Evolutionary conservation across 1,140 invertebrate genomes (phyloP), one percentile per base, ranked within the genome.

Genomic region (Drosophila equinoxialis): DNA sequence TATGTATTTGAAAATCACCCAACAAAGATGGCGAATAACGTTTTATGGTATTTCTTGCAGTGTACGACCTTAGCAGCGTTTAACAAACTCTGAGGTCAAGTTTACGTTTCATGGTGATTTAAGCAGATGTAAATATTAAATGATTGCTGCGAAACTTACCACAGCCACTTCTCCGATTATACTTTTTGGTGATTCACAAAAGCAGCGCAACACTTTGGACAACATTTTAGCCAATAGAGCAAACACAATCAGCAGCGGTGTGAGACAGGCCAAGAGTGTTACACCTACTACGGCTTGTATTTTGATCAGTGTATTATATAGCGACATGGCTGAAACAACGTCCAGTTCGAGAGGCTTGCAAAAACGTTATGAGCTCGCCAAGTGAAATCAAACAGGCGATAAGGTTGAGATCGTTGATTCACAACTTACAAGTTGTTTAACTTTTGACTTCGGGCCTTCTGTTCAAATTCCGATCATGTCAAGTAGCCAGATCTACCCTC

Each of bases 81-180:
- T 20, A 48, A 2, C 45, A 48, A 48, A 7, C 45, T 48, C 45
- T 23, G 17, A 14, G 59, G 59, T 61, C 17, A 61, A 23, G 17
- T 42, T 61, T 23, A 35, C 37, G 1, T 8, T 13, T 51, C 17
- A 11, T 14, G 6, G 17, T 11, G 45, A 23, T 51, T 51, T 23
- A 1, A 33, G 11, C 8, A 8, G 14, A 30, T 30, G 30, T 30
- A 6, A 30, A 30, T 30, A 30, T 30, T 30, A 30, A 30, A 6
- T 30, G 3, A 14, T 58, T 37, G 33, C 14, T 10, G 1, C 26
- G 30, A n/a, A 35, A 85, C 81, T 81, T 64, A 85, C 81, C 81
- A 85, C 63, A n/a, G 81, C 81, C 39, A 85, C 81, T 17, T 86
- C 71, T 8, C 71, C 82, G 1, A 59, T 45, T 13, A 55, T 72